Evolutionary conservation across 2,888 invertebrate genomes (phyloP).

Genomic region (Sarcophaga variegata): DNA sequence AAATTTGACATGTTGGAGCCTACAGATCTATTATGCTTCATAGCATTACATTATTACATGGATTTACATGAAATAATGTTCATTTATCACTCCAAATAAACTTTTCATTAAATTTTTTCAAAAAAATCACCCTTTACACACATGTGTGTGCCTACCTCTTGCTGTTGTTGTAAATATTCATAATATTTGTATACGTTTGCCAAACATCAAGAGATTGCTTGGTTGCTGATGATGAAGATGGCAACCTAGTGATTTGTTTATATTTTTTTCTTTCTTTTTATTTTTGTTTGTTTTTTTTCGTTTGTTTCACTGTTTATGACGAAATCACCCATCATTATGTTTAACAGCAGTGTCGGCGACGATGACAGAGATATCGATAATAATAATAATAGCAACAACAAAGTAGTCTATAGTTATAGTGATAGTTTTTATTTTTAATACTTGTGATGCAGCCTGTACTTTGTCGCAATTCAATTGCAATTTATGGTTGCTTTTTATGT

Average conservation of each 20-base stretch:
- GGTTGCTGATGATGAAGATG: constrained; percentile 29
- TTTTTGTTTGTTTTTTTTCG: too few relatives aligned
- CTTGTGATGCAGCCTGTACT: constrained; percentile 33
- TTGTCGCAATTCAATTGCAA: constrained; percentile 57
- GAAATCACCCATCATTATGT: constrained; percentile 60
- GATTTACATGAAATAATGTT: too few relatives aligned
- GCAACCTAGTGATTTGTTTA: constrained; percentile 51
- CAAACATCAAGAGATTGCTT: constrained; percentile 33
- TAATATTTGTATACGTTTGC: constrained; percentile 10
- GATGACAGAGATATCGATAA: constrained; percentile 12
- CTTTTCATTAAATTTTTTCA: too few relatives aligned
- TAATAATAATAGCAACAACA: constrained; percentile 28
- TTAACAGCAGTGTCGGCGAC: constrained; percentile 27
- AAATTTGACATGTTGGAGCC: too few relatives aligned
- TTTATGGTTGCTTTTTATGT: constrained; percentile 43
- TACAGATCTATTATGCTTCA: too few relatives aligned
- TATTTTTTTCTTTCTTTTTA: constrained; percentile 32
- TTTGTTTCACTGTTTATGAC: constrained; percentile 43
- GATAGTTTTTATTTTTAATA: constrained; percentile 49
- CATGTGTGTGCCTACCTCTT: too few relatives aligned
- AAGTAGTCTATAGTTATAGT: not conserved
- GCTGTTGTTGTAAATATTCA: constrained; percentile 8
- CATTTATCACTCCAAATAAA: too few relatives aligned
- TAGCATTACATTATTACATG: too few relatives aligned
- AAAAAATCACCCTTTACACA: too few relatives aligned